A percentile compares a stretch with the other conserved stretches of the same genome.
Conservation (phyloP, 2,797 vertebrate species). For the Ibycter americanus region DNA sequence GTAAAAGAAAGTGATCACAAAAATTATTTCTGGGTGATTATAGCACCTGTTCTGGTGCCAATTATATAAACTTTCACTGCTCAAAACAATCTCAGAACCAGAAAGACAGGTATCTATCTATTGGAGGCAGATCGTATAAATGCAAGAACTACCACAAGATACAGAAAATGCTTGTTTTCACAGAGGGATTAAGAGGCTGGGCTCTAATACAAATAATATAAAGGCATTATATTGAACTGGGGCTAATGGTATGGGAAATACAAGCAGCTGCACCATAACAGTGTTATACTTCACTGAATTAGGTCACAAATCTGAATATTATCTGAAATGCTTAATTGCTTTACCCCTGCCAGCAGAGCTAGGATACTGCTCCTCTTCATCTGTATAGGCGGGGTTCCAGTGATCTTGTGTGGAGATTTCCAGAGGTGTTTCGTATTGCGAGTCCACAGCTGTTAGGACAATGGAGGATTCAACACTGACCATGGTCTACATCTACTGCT, state of each 20-base stretch:
- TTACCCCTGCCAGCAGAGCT: slow-evolving; percentile 35
- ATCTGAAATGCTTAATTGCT: background rate
- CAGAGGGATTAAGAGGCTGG: background rate
- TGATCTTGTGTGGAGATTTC: background rate
- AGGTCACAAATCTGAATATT: background rate
- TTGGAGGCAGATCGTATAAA: background rate
- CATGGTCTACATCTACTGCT: background rate
- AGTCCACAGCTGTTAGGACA: slow-evolving; percentile 21
- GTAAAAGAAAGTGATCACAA: background rate
- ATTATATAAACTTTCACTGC: background rate
- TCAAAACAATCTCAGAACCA: background rate
- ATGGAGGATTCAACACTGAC: background rate
- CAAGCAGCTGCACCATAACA: background rate
- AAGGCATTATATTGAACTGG: background rate
- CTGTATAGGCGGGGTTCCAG: background rate
- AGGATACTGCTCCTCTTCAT: slow-evolving; percentile 35
- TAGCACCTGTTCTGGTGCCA: background rate
- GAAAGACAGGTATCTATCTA: background rate
- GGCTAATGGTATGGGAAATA: background rate
- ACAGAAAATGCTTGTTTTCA: background rate
- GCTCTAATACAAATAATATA: background rate
- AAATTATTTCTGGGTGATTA: background rate
- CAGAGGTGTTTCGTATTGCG: background rate
- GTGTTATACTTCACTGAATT: background rate
- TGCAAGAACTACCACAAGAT: background rate